Evolutionary conservation across 2,888 invertebrate species (phyloP), one percentile per base, ranked within the genome.

Genomic region (Acleris laterana): DNA sequence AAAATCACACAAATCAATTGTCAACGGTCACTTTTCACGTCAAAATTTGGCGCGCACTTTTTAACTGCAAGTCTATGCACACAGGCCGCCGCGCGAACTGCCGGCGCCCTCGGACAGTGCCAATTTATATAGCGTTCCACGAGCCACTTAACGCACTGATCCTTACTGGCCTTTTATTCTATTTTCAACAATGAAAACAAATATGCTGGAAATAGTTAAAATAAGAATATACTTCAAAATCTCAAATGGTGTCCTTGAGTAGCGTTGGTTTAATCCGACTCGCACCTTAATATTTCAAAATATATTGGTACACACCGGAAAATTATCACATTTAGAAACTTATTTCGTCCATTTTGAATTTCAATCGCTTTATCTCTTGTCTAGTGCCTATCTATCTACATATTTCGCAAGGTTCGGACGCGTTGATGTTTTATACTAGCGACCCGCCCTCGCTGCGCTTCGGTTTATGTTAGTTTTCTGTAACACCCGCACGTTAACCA

Each of bases 121-220:
- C 79, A 81, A 85, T 84, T 85, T 86, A 86, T 85, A 87, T 83
- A 86, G 84, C 78, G 44, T 65, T 55, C 60, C 22, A 61, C 61
- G 51, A 17, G 32, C 56, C 65, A 61, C 61, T 66, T 66, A 61
- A 61, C 61, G 44, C 22, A 32, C 56, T 60, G 49, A 49, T 53
- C 42, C 42, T 16, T 32, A 19, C 25, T 49, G 58, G 25, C 56
- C 46, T 51, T 28, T 63, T 46, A 61, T 50, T 62, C 9, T n/a
- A 42, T 9, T 49, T 49, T 38, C 9, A 17, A 46, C 6, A 13
- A 9, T 20, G 22, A 42, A 13, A 44, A 42, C 44, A 53, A 53
- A 38, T 17, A 3, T 49, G 6, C 1, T 32, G 6, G 9, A 49
- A 48, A 1, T 25, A 25, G n/a, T 9, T 19, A 42, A n/a, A 56